Percentiles rank a stretch among this genome's conserved stretches.
These are phyloP conservation scores for Myotis vivesi DNA, from an alignment of 2,797 vertebrate genomes.

Conservation along the genomic window DNA sequence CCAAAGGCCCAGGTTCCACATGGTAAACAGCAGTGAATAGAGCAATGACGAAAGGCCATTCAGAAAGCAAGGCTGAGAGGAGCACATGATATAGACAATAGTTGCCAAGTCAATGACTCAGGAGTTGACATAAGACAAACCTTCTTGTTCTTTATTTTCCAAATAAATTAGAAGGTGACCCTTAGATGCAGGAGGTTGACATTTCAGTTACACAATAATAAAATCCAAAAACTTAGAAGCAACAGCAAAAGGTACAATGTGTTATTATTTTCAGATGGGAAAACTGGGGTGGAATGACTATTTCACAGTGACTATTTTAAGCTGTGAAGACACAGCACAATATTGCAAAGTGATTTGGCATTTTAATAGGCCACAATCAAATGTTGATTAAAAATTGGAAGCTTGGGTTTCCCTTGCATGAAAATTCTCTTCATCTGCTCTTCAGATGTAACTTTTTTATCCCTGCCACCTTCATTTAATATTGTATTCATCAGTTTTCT, in stretches of 20 bases:
- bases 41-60: neutral
- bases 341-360: slow-evolving; percentile 59
- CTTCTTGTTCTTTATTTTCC: slow-evolving; percentile 54
- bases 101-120: slow-evolving; percentile 55
- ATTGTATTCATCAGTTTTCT: slow-evolving; percentile 14
- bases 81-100: neutral
- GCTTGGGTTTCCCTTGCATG: slow-evolving; percentile 25
- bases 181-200: slow-evolving; percentile 18
- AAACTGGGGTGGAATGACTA: neutral
- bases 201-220: slow-evolving; percentile 59
- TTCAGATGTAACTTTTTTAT: slow-evolving; percentile 62
- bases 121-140: slow-evolving; percentile 34
- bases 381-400: slow-evolving; percentile 69
- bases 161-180: slow-evolving; percentile 62
- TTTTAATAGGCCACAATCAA: slow-evolving; percentile 70
- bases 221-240: slow-evolving; percentile 48
- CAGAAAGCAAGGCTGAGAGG: neutral
- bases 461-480: slow-evolving; percentile 20
- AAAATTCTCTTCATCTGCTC: slow-evolving; percentile 56
- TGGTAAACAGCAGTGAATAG: neutral
- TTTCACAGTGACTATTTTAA: slow-evolving; percentile 68
- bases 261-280: slow-evolving; percentile 67
- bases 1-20: neutral
- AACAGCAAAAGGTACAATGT: slow-evolving; percentile 59
- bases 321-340: slow-evolving; percentile 50